Percentiles rank a stretch among this genome's conserved stretches.
Conservation (phyloP, 2,797 vertebrate species). For the Lepilemur ruficaudatus region DNA sequence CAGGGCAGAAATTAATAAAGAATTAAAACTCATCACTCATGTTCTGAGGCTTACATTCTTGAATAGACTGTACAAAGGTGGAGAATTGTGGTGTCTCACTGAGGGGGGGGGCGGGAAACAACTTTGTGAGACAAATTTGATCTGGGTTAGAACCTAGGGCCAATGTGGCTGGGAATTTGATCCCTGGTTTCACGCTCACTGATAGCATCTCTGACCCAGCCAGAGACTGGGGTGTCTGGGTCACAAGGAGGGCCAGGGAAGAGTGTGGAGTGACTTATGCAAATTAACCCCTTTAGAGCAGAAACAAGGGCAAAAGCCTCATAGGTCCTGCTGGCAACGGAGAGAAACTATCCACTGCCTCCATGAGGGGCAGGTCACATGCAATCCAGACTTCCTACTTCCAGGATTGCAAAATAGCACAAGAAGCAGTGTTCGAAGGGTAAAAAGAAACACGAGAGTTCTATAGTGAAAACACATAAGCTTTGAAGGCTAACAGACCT, state of each 20-base stretch:
- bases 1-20: background rate
- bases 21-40: background rate
- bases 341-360: background rate
- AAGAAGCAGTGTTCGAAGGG: background rate
- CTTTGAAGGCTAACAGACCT: background rate
- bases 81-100: background rate
- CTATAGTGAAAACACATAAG: fast-evolving
- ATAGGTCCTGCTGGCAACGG: fast-evolving
- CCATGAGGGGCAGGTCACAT: fast-evolving
- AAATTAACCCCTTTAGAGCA: background rate
- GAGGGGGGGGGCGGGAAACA: too few species aligned
- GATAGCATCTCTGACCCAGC: background rate
- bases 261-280: background rate
- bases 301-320: background rate
- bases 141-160: background rate
- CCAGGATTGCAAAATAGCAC: background rate
- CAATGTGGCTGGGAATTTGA: background rate
- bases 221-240: background rate
- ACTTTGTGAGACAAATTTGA: background rate
- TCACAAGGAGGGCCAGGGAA: background rate
- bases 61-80: background rate
- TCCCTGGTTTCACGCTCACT: background rate
- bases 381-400: background rate
- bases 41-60: background rate
- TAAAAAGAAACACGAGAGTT: too few species aligned